Evolutionary conservation across 2,888 invertebrate species (phyloP).

Genomic region (Dascillus cervinus): DNA sequence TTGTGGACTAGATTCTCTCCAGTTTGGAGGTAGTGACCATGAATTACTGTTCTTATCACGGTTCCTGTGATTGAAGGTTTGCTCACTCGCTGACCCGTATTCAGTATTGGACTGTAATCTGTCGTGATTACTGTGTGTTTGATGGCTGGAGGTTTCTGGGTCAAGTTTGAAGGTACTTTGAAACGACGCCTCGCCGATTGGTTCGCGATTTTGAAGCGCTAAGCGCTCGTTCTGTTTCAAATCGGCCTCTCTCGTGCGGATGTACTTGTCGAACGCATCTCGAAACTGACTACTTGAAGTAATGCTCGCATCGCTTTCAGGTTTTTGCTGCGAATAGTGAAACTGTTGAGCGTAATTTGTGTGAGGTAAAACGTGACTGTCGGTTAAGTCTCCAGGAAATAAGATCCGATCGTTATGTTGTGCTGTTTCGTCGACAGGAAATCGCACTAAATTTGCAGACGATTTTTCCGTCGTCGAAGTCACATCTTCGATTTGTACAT

Average conservation of each 20-base stretch:
- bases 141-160: constrained; percentile 2
- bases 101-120: constrained; percentile 7
- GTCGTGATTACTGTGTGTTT: constrained; percentile 7
- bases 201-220: constrained; percentile 8
- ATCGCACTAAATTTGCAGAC: constrained; percentile 3
- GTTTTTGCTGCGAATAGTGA: neutral
- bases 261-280: constrained; percentile 15
- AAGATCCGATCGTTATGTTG: neutral
- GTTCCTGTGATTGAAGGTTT: constrained; percentile 22
- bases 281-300: constrained; percentile 7
- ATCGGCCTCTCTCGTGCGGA: constrained; percentile 9
- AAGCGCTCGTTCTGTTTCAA: constrained; percentile 8
- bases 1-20: constrained; percentile 25
- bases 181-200: neutral
- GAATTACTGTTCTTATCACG: constrained; percentile 27
- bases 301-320: neutral
- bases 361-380: neutral
- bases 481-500: neutral
- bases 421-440: neutral
- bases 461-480: constrained; percentile 1
- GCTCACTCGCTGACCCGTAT: constrained; percentile 3
- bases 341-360: neutral
- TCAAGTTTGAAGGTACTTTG: constrained; percentile 2
- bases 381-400: too few relatives aligned
- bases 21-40: constrained; percentile 27